Conservation (phyloP, 1,140 invertebrate species). For the Drosophila tristis region DNA sequence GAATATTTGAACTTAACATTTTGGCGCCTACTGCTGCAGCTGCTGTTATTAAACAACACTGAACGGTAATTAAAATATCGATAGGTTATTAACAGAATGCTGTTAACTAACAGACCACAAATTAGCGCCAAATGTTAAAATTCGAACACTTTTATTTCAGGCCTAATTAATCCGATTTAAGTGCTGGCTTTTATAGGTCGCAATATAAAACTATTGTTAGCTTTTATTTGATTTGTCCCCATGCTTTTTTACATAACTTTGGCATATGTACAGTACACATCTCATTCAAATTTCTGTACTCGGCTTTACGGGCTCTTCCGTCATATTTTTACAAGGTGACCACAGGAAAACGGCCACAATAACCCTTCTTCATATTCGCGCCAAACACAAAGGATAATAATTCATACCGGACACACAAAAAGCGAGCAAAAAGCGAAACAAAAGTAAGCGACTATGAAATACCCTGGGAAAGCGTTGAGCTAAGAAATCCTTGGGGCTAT, state of each 20-base stretch:
- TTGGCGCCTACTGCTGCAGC: constrained; percentile 9
- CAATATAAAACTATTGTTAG: too few relatives aligned
- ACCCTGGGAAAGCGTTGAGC: constrained; percentile 3
- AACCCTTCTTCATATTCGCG: constrained; percentile 41
- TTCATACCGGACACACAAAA: constrained; percentile 19
- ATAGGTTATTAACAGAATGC: too few relatives aligned
- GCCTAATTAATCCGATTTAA: too few relatives aligned
- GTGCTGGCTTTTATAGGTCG: too few relatives aligned
- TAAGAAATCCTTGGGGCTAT: not conserved
- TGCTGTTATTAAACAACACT: not conserved
- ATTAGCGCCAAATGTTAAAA: not conserved
- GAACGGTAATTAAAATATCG: not conserved
- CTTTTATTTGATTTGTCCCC: too few relatives aligned
- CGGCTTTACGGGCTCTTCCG: constrained; percentile 21
- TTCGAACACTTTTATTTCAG: too few relatives aligned
- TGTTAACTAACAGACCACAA: not conserved
- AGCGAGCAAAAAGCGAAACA: not conserved
- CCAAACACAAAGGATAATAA: constrained; percentile 28
- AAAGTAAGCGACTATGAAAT: constrained; percentile 24
- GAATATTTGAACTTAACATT: constrained; percentile 13
- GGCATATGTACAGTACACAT: not conserved
- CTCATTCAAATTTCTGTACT: constrained; percentile 1
- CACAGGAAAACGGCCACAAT: constrained; percentile 22
- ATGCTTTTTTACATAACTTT: too few relatives aligned
- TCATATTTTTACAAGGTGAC: constrained; percentile 16